These are phyloP conservation scores for Mimachlamys varia DNA, from an alignment of 2,888 invertebrate genomes.

Conservation along the genomic window DNA sequence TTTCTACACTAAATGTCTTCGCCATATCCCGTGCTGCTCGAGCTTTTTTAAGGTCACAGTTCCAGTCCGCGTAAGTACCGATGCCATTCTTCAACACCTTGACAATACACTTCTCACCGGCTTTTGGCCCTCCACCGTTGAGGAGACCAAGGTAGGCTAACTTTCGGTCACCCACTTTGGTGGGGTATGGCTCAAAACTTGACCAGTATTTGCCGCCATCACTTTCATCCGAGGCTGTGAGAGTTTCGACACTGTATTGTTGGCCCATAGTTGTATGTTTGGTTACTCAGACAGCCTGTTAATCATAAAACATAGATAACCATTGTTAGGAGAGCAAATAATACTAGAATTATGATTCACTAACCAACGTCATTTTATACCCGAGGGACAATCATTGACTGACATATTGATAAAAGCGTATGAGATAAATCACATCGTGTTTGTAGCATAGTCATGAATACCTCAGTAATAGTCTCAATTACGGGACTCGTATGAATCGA, in stretches of 20 bases:
- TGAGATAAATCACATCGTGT: no score
- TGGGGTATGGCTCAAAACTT: constrained; percentile 66
- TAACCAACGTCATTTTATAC: no score
- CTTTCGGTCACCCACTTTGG: constrained; percentile 62
- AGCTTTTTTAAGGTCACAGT: constrained; percentile 58
- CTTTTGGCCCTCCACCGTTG: constrained; percentile 67
- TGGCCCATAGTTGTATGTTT: constrained; percentile 56
- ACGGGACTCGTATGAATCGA: no score
- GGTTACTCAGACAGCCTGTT: background rate
- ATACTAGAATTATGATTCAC: no score
- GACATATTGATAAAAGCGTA: no score
- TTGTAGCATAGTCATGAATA: no score
- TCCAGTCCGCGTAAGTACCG: constrained; percentile 62
- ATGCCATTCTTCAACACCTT: constrained; percentile 64
- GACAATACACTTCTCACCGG: constrained; percentile 69
- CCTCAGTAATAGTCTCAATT: no score
- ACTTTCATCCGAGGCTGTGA: constrained; percentile 54
- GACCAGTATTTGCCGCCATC: constrained; percentile 60
- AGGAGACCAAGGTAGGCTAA: constrained; percentile 67
- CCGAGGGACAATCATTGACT: no score
- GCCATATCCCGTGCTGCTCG: constrained; percentile 56
- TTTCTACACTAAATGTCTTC: constrained; percentile 53
- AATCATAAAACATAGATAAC: background rate
- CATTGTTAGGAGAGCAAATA: no score
- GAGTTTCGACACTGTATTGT: constrained; percentile 64